phyloP scores from a whole-genome alignment of 2,888 invertebrate genomes.

The Parasteatoda lunata region DNA sequence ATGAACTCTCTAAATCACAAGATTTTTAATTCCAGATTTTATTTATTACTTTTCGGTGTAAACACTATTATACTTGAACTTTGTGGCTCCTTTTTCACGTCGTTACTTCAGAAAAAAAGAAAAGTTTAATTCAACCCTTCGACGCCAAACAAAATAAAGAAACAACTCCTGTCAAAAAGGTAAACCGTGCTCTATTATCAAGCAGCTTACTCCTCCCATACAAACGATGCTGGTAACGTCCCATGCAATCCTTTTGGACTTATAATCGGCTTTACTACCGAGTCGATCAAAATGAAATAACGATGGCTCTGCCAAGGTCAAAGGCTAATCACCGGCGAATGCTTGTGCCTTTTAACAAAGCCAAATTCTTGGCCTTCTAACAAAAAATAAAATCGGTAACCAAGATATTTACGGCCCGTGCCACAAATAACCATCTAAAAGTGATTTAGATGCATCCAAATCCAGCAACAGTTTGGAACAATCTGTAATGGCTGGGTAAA shows the following conservation, averaged over 20 bases:
- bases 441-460: conserved; percentile 55
- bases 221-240: not conserved
- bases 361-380: conserved; percentile 13
- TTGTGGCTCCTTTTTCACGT: not conserved
- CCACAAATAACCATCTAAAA: conserved; percentile 62
- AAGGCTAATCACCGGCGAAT: conserved; percentile 60
- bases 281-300: conserved; percentile 2
- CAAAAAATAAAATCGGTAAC: conserved; percentile 58
- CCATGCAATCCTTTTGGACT: not conserved
- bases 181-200: not conserved
- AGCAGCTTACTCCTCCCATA: not conserved
- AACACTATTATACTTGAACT: not conserved
- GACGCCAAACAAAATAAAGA: not conserved
- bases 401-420: conserved; percentile 45
- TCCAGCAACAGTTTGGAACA: conserved; percentile 23
- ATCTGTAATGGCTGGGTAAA: conserved; percentile 18
- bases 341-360: conserved; percentile 41
- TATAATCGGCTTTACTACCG: not conserved
- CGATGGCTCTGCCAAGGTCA: conserved; percentile 7
- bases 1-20: too few species aligned
- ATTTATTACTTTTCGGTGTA: not conserved
- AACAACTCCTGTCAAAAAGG: not conserved
- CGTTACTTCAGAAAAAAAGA: not conserved
- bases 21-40: not conserved
- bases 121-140: not conserved